These are phyloP conservation scores for Oasisia sp. DNA, from an alignment of 2,888 invertebrate species.

Conservation along the genomic window DNA sequence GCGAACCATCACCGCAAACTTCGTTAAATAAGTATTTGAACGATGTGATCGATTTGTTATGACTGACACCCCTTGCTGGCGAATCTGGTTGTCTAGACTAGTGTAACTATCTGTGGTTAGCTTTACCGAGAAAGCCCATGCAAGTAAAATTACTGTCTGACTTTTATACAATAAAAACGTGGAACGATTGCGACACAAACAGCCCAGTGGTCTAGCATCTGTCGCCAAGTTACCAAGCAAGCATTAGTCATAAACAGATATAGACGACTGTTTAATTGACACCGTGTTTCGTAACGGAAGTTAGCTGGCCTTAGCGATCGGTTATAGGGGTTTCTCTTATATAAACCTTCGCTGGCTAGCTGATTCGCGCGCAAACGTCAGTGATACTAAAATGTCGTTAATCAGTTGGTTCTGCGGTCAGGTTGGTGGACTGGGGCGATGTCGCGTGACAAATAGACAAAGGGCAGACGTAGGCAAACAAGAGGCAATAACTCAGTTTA, in stretches of 20 bases:
- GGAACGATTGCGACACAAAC: neutral
- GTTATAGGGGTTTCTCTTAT: neutral
- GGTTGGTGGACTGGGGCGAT: neutral
- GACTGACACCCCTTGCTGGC: neutral
- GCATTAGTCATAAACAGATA: constrained; percentile 2
- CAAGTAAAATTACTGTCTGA: neutral
- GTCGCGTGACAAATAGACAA: neutral
- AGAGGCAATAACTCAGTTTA: neutral
- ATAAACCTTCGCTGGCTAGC: neutral
- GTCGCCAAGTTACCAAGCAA: neutral
- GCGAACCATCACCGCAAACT: neutral
- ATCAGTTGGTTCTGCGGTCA: neutral
- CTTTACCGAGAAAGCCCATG: neutral
- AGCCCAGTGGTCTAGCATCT: neutral
- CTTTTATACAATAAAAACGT: neutral
- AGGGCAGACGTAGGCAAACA: too few relatives aligned
- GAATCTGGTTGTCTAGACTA: neutral
- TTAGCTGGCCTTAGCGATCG: neutral
- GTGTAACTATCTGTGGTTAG: neutral
- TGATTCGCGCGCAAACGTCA: neutral
- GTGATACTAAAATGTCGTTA: neutral
- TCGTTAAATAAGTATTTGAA: neutral
- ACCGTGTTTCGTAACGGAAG: neutral
- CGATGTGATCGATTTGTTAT: neutral
- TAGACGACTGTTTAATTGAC: neutral